Conservation (phyloP, 2,113 vertebrate species). For the Xyrauchen texanus region DNA sequence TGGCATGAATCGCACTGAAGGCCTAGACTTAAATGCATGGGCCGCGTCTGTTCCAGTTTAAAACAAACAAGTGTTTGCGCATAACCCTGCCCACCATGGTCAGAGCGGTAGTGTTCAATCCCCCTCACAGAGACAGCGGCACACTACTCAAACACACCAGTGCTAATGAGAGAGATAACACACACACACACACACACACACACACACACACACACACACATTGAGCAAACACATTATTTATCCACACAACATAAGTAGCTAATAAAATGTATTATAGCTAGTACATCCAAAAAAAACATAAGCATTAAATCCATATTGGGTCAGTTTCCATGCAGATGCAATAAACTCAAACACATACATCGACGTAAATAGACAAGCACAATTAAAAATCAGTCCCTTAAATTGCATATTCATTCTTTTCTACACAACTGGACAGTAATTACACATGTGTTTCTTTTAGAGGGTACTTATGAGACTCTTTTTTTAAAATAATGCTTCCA, state of each 20-base stretch:
- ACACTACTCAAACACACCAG: conserved; percentile 54
- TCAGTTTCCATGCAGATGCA: background rate
- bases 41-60: no score
- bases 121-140: conserved; percentile 47
- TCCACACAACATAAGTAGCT: conserved; percentile 42
- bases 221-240: conserved; percentile 50
- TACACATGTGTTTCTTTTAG: background rate
- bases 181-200: conserved; percentile 46
- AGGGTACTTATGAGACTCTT: background rate
- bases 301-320: background rate
- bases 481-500: no score
- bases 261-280: conserved; percentile 52
- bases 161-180: conserved; percentile 63
- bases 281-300: conserved; percentile 31
- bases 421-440: background rate
- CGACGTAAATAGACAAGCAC: background rate
- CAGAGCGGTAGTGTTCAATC: conserved; percentile 23
- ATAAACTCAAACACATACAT: background rate
- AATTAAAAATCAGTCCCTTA: conserved; percentile 8
- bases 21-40: no score
- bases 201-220: conserved; percentile 40
- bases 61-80: background rate
- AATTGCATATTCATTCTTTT: conserved; percentile 29
- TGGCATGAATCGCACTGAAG: no score
- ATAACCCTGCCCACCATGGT: background rate